Percentiles rank a stretch among this genome's conserved stretches.
Conservation (phyloP, 2,797 vertebrate genomes). For the Heterohyrax brucei region DNA sequence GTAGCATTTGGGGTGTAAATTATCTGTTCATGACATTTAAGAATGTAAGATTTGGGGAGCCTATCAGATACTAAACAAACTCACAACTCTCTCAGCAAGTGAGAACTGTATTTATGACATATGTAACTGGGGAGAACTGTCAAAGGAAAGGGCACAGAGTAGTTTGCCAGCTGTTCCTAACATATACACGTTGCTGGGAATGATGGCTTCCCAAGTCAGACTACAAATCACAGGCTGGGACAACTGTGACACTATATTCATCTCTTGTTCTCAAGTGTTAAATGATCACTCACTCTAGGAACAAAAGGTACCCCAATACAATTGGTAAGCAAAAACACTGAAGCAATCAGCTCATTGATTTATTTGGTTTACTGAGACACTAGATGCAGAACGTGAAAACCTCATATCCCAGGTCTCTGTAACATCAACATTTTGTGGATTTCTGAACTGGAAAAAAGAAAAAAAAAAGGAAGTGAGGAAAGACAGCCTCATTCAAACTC, state of each 20-base stretch:
- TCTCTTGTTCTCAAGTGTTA: background rate
- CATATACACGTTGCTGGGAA: background rate
- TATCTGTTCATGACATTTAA: conserved; percentile 54
- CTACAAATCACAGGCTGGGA: background rate
- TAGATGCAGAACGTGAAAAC: conserved; percentile 36
- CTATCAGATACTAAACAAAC: conserved; percentile 69
- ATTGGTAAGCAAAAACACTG: background rate
- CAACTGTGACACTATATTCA: background rate
- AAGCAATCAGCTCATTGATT: conserved; percentile 56
- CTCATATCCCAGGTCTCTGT: background rate
- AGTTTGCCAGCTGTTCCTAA: background rate
- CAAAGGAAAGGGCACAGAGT: background rate
- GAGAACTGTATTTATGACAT: background rate
- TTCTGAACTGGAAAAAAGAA: background rate
- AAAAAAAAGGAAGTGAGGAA: background rate
- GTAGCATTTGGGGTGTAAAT: conserved; percentile 38
- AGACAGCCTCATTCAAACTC: conserved; percentile 23
- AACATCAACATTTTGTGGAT: background rate
- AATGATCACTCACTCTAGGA: background rate
- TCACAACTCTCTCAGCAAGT: background rate
- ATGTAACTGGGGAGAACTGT: background rate
- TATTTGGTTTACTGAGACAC: background rate
- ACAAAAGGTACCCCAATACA: background rate
- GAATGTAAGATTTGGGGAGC: background rate
- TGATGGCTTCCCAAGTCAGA: conserved; percentile 6